Conservation (phyloP, 2,113 vertebrate genomes). For the Clarias batrachus region DNA sequence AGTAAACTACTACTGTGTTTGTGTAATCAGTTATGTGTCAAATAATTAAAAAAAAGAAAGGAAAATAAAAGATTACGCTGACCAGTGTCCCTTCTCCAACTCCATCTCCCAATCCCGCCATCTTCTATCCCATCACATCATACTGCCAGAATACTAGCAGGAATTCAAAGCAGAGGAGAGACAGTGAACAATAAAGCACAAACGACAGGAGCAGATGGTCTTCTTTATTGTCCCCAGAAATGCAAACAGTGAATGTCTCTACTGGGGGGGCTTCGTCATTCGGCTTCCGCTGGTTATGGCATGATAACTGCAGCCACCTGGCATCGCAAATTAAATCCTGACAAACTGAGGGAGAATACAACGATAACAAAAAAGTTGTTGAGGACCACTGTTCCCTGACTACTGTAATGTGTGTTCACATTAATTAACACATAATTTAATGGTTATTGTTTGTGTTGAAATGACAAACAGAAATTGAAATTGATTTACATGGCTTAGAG, state of each 20-base stretch:
- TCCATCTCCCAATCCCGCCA: conserved; percentile 23
- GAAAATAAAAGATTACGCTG: background rate
- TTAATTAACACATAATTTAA: conserved; percentile 5
- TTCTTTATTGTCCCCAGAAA: conserved; percentile 76
- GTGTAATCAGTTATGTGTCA: background rate
- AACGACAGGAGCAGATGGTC: conserved; percentile 77
- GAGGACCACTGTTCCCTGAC: conserved; percentile 43
- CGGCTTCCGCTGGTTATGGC: conserved; percentile 59
- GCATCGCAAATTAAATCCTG: conserved; percentile 59
- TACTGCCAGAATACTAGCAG: conserved; percentile 39
- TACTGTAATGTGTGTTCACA: conserved; percentile 16
- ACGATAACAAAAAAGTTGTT: conserved; percentile 35
- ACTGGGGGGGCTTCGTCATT: conserved; percentile 69
- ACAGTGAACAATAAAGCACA: conserved; percentile 69
- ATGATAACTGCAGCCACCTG: conserved; percentile 63
- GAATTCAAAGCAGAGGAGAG: conserved; percentile 32
- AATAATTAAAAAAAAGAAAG: background rate
- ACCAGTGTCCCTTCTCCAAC: background rate
- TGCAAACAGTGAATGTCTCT: conserved; percentile 76
- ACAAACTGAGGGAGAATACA: conserved; percentile 62
- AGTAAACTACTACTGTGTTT: background rate
- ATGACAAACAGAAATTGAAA: background rate
- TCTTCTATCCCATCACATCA: conserved; percentile 55
- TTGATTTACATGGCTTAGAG: background rate
- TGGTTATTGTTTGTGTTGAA: background rate